These are phyloP conservation scores for Potorous gilbertii DNA, from an alignment of 2,797 vertebrate genomes.

Conservation along the genomic window DNA sequence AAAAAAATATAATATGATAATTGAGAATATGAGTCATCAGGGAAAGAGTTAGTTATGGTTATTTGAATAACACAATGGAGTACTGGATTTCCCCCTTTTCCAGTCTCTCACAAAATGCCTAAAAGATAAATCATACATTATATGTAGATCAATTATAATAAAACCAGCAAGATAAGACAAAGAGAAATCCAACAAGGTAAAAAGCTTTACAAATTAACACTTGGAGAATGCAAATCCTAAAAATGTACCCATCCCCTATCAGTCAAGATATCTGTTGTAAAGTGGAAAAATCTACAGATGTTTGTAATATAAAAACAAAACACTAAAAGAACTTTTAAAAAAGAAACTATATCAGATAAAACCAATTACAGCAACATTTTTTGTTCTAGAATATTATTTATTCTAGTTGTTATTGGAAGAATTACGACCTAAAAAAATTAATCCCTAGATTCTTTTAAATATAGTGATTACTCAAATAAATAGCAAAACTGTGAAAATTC, in stretches of 20 bases:
- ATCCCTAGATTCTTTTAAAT: neutral
- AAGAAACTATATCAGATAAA: neutral
- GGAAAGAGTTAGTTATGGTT: neutral
- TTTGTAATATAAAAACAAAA: neutral
- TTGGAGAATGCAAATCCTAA: neutral
- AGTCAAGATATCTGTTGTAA: neutral
- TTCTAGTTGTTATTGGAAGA: neutral
- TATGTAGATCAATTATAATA: neutral
- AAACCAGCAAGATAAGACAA: neutral
- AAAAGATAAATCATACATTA: neutral
- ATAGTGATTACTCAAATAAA: neutral
- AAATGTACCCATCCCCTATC: neutral
- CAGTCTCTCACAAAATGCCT: neutral
- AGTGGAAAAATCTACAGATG: neutral
- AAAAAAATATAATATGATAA: neutral
- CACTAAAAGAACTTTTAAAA: neutral
- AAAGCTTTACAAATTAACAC: neutral
- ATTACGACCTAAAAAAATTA: neutral
- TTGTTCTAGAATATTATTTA: neutral
- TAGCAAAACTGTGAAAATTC: rapidly evolving
- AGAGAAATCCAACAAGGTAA: neutral
- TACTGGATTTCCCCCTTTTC: too few species aligned
- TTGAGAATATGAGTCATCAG: neutral
- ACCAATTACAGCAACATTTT: neutral
- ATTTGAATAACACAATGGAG: neutral